A percentile compares a stretch with the other conserved stretches of the same genome.
phyloP scores from a whole-genome alignment of 2,888 invertebrate species.

The Lydus trimaculatus region DNA sequence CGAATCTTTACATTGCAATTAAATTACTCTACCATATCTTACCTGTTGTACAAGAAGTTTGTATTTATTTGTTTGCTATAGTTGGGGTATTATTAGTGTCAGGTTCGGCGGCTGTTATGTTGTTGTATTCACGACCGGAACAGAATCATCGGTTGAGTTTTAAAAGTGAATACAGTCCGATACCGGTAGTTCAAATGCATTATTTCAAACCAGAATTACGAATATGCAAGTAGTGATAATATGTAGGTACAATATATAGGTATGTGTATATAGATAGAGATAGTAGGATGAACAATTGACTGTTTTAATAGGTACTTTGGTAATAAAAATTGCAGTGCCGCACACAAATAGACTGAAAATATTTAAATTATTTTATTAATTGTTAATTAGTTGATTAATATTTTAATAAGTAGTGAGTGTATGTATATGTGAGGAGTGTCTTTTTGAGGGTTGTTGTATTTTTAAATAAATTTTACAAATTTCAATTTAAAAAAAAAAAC shows the following conservation, averaged over 20 bases:
- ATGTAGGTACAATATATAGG: too few relatives aligned
- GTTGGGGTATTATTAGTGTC: slow-evolving; percentile 53
- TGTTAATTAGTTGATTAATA: slow-evolving; percentile 20
- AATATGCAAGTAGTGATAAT: slow-evolving; percentile 38
- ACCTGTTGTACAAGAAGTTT: slow-evolving; percentile 44
- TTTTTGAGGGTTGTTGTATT: too few relatives aligned
- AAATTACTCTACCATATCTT: slow-evolving; percentile 40
- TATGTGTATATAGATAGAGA: too few relatives aligned
- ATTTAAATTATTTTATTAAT: slow-evolving; percentile 39
- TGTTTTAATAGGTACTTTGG: too few relatives aligned
- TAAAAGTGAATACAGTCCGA: slow-evolving; percentile 50
- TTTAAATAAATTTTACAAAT: too few relatives aligned
- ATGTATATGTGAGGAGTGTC: too few relatives aligned
- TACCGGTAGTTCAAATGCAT: slow-evolving; percentile 51
- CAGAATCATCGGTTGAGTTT: slow-evolving; percentile 43
- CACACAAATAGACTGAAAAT: slow-evolving; percentile 47
- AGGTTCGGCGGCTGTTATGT: slow-evolving; percentile 44
- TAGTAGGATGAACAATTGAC: too few relatives aligned
- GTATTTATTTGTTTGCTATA: slow-evolving; percentile 47
- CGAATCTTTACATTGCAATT: slow-evolving; percentile 40
- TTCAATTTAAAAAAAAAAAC: too few relatives aligned
- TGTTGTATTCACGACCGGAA: slow-evolving; percentile 38
- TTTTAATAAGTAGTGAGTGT: too few relatives aligned
- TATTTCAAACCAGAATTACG: slow-evolving; percentile 46
- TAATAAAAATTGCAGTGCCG: too few relatives aligned